Evolutionary conservation across 2,888 invertebrate species (phyloP), one percentile per base, ranked within the genome.

Genomic region (Phengaris arion): DNA sequence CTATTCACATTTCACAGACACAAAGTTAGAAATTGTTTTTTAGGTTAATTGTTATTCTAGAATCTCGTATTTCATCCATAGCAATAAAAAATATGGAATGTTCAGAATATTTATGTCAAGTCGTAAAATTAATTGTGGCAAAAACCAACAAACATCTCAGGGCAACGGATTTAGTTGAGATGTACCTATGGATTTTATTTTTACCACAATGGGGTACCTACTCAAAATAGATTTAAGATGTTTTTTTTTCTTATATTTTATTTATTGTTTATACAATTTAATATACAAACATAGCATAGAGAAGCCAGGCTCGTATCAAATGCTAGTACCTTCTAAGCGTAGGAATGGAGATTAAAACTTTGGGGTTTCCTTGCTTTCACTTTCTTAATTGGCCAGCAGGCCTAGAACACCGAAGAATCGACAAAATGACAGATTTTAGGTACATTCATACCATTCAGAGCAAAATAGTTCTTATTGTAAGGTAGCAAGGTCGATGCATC

Each of bases 41-140:
- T 7, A 48, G 7, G 8, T 48, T 8, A 1, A 48, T 54, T 54
- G 10, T 59, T 59, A 59, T 22, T 59, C 15, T 59, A 9, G 9
- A 48, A 48, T 48, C 0, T 22, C 35, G 9, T 22, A 9, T 10
- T 22, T 22, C 22, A 22, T 59, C 59, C 10, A 10, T 59, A 5
- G 59, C 22, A 59, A 9, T 59, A 15, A 15, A 59, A 35, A 59
- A 10, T 59, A 22, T 59, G 59, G 59, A 15, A 22, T 10, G 59
- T 22, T 59, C 5, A 59, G 10, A 59, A 9, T 59, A n/a, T 59
- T 54, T 59, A 4, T 59, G 5, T 22, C 22, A 22, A 59, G 22
- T 59, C 22, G 59, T 59, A 22, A 59, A 59, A 59, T 59, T 59
- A 59, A 59, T 59, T 59, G n/a, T 15, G 15, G 59, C 57, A 59